These are phyloP conservation scores for Rafetus swinhoei DNA, from an alignment of 2,113 vertebrate genomes.

Conservation along the genomic window DNA sequence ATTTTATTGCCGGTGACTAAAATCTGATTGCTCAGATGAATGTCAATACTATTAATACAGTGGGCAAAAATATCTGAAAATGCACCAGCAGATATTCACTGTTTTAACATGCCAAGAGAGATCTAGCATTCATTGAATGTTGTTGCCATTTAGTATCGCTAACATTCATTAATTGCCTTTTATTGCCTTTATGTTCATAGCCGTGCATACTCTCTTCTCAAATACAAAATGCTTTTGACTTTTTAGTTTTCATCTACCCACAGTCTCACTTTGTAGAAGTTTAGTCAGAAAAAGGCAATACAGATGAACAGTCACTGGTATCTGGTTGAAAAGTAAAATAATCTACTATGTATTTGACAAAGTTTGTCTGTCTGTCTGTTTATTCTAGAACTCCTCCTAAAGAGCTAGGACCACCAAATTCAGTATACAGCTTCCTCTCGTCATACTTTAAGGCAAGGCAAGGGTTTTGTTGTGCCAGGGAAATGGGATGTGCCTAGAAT, in stretches of 20 bases:
- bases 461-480: too few relatives aligned
- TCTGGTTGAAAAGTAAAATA: not conserved
- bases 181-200: not conserved
- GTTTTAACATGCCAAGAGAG: not conserved
- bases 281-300: not conserved
- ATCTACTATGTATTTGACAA: too few relatives aligned
- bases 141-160: not conserved
- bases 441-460: too few relatives aligned
- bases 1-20: constrained; percentile 15
- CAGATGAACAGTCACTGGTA: not conserved
- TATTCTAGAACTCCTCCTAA: too few relatives aligned
- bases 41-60: not conserved
- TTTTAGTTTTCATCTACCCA: not conserved
- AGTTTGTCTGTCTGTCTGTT: too few relatives aligned
- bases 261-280: not conserved
- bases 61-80: not conserved
- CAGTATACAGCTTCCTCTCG: too few relatives aligned
- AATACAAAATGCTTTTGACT: not conserved
- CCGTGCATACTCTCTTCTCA: not conserved
- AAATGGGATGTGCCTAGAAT: too few relatives aligned
- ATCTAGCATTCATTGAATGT: not conserved
- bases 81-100: not conserved
- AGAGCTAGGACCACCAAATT: too few relatives aligned
- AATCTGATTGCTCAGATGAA: constrained; percentile 3
- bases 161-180: not conserved